Evolutionary conservation across 1,140 invertebrate species (phyloP).

Genomic region (Drosophila lini): DNA sequence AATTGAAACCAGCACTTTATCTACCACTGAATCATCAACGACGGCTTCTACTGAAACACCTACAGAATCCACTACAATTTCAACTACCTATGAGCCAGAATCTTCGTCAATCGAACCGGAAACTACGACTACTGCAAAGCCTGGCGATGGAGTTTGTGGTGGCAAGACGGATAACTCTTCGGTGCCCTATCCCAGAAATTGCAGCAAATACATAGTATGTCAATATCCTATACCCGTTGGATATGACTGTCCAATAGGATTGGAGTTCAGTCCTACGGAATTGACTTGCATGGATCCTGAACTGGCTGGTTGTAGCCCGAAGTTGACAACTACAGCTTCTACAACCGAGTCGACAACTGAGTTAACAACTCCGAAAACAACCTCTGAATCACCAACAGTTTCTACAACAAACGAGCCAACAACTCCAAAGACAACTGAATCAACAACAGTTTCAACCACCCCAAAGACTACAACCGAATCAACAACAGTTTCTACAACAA

Average conservation of each 20-base stretch:
- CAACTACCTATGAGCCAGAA: slow-evolving; percentile 9
- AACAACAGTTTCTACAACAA: not conserved
- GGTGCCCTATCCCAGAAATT: slow-evolving; percentile 71
- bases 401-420: slow-evolving; percentile 4
- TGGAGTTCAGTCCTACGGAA: slow-evolving; percentile 68
- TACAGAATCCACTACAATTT: not conserved
- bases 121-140: slow-evolving; percentile 30
- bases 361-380: not conserved
- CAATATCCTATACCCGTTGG: slow-evolving; percentile 64
- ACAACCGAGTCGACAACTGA: slow-evolving; percentile 4
- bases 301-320: slow-evolving; percentile 51
- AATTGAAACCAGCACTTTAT: not conserved
- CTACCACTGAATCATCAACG: slow-evolving; percentile 10
- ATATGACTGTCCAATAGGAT: slow-evolving; percentile 52
- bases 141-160: slow-evolving; percentile 53
- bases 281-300: slow-evolving; percentile 60
- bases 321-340: slow-evolving; percentile 12
- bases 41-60: not conserved
- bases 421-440: not conserved
- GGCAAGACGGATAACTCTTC: slow-evolving; percentile 33
- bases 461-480: not conserved
- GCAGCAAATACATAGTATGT: slow-evolving; percentile 67
- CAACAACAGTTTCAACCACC: not conserved
- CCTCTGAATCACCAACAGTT: slow-evolving; percentile 4
- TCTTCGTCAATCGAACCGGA: slow-evolving; percentile 10